phyloP scores from a whole-genome alignment of 1,140 invertebrate genomes.

The Ditylenchus dipsaci region DNA sequence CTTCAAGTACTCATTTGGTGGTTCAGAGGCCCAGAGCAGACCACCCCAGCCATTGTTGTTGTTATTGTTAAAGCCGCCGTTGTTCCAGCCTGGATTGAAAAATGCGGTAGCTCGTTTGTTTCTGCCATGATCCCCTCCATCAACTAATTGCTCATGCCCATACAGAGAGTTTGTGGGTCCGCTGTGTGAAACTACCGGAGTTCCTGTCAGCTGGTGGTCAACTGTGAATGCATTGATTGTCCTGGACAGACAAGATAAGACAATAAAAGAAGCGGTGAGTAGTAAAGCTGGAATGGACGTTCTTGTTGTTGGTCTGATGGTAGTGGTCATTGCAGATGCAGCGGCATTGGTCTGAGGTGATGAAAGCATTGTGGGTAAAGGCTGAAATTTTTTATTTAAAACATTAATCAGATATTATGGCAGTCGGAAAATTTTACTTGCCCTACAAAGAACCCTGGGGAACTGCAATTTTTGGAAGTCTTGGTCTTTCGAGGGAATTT shows the following conservation, averaged over 20 bases:
- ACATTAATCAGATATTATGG: no score
- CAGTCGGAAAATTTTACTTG: no score
- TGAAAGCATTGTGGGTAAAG: no score
- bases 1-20: conserved; percentile 46
- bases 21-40: conserved; percentile 41
- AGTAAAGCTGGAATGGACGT: background rate
- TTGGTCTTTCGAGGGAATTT: no score
- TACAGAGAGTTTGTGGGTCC: conserved; percentile 43
- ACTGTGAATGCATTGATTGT: conserved; percentile 12
- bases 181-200: conserved; percentile 43
- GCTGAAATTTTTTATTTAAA: no score
- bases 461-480: no score
- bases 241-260: background rate
- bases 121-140: conserved; percentile 18
- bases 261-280: background rate
- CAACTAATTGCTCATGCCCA: conserved; percentile 31
- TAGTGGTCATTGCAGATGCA: no score
- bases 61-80: conserved; percentile 6
- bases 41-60: conserved; percentile 36
- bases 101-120: conserved; percentile 40
- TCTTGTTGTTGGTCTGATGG: no score
- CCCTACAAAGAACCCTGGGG: no score
- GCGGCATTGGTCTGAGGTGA: no score
- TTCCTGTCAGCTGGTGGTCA: conserved; percentile 4
- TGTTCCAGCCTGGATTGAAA: conserved; percentile 13